phyloP scores from a whole-genome alignment of 64 coral and sea anemone genomes.

The Anthopleura sola region DNA sequence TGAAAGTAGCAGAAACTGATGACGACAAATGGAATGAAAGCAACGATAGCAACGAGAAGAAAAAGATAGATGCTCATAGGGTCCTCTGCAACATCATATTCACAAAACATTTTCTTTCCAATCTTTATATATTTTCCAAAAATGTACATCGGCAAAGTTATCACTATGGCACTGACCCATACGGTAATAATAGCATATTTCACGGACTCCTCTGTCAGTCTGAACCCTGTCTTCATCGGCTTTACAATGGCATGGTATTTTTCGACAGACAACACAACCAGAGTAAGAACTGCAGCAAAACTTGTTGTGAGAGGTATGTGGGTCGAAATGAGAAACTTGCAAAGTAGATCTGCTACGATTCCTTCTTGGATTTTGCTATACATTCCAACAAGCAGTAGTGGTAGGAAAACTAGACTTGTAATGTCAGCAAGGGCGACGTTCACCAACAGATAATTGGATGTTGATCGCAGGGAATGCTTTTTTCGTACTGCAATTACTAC shows the following conservation, averaged over 20 bases:
- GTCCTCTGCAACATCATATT: background rate
- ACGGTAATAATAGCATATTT: background rate
- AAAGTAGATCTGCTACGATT: background rate
- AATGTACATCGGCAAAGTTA: background rate
- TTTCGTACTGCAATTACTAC: background rate
- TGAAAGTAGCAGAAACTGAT: constrained; percentile 23
- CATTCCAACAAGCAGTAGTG: background rate
- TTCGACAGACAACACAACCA: constrained; percentile 12
- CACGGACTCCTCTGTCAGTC: background rate
- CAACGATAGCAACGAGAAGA: background rate
- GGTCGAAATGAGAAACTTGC: background rate
- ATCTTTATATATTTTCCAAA: background rate
- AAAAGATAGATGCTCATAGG: too few species aligned
- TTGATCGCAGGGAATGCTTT: background rate
- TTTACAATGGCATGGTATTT: constrained; percentile 18
- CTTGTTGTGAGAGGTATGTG: background rate
- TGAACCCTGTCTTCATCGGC: background rate
- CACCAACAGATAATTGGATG: constrained; percentile 29
- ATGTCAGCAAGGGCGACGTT: constrained; percentile 34
- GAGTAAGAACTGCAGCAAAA: constrained; percentile 10
- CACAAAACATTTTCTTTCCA: background rate
- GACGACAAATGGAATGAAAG: constrained; percentile 10
- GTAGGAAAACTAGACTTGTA: background rate
- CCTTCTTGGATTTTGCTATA: background rate
- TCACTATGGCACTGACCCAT: background rate